Base-by-base conservation (phyloP, 1,140 invertebrate species). In the Drosophila nigrodunni region DNA sequence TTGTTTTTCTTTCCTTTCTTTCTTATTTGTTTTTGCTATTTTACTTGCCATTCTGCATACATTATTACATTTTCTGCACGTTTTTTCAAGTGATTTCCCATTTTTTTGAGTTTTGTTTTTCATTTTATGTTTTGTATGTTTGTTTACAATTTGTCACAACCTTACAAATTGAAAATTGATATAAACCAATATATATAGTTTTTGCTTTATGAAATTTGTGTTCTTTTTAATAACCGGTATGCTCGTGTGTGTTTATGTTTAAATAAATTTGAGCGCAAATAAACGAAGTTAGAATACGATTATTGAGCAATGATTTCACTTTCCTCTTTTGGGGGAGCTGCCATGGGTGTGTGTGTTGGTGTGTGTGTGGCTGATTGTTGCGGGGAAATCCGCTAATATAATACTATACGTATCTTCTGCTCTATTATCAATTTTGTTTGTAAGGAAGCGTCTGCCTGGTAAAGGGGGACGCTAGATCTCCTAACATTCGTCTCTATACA, bases 131-230 rank as follows among this genome's bases (percentile, higher is more conserved):
- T 80, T 67, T 82, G 39, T 81, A 58, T 82, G 75, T 79, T 89
- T 91, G 79, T 90, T 91, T 89, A 89, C 87, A 91, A 91, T 89
- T 92, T 92, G 87, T 92, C 90, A 92, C 90, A 92, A 92, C 90
- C 90, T 92, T 92, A 92, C 90, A 92, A 92, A 91, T 91, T 92
- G 90, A 90, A 91, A 91, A 91, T 90, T 83, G 82, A 90, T 87
- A 86, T 82, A 83, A 87, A 80, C 77, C 82, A 90, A 90, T 81
- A 90, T 81, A 90, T 61, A 78, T 78, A 80, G 71, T 79, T 80
- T 77, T 58, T 67, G 76, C 72, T 74, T 80, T 71, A 78, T 78
- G 54, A 79, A 83, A 76, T 77, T 90, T 80, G 54, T 54, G 50
- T 64, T 67, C 75, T 61, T 54, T 57, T 70, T 80, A 72, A 44